A percentile compares a stretch with the other conserved stretches of the same genome.
Conservation (phyloP, 2,797 vertebrate genomes). For the Tauraco hartlaubi region DNA sequence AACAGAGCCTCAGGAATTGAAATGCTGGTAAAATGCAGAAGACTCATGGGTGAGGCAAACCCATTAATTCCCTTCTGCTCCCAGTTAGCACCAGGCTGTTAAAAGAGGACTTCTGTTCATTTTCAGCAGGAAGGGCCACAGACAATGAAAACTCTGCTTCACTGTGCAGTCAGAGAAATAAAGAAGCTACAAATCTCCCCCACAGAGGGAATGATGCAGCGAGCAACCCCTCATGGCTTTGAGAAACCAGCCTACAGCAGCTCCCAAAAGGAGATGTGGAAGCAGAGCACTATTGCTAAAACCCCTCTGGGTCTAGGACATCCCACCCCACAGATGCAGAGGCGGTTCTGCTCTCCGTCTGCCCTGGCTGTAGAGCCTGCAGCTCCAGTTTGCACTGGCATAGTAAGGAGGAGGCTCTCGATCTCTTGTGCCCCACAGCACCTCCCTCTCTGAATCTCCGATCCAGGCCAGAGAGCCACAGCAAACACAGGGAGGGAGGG, state of each 20-base stretch:
- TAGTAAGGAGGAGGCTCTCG: neutral
- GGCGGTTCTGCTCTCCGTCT: neutral
- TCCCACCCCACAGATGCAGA: neutral
- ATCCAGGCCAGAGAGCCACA: neutral
- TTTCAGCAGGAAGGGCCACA: neutral
- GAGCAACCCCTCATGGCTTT: neutral
- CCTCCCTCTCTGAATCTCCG: neutral
- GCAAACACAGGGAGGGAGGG: neutral
- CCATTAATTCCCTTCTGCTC: neutral
- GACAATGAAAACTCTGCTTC: neutral
- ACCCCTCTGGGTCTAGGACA: neutral
- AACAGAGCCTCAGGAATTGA: neutral
- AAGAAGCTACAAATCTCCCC: slow-evolving; percentile 21
- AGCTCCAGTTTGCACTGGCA: neutral
- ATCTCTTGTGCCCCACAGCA: neutral
- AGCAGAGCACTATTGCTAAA: neutral
- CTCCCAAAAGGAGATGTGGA: slow-evolving; percentile 6
- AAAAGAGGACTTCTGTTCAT: neutral
- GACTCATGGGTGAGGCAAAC: neutral
- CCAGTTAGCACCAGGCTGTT: neutral
- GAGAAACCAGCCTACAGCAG: neutral
- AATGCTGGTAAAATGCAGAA: neutral
- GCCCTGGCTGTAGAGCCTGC: neutral
- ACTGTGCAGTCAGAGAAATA: neutral
- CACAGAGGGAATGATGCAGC: slow-evolving; percentile 21